Evolutionary conservation across 2,888 invertebrate species (phyloP), one percentile per base, ranked within the genome.

Genomic region (Aspidiotus destructor): DNA sequence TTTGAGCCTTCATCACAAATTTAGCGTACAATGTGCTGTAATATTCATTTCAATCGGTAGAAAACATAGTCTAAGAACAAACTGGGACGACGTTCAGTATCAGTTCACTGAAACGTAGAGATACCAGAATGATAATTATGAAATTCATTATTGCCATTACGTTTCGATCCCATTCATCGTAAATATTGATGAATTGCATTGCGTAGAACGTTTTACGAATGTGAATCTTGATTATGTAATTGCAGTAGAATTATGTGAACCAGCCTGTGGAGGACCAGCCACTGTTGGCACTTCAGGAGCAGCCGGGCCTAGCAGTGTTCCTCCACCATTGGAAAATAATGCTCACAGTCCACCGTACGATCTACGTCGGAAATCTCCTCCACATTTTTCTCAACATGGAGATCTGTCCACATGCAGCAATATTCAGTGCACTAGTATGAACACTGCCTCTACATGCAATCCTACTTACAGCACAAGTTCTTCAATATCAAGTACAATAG

Each of bases 301-400:
- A 76, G 60, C 78, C 77, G 60, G 80, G 80, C 78, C 81, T 72
- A 82, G 81, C 73, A 77, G 77, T 48, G 77, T 77, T 48, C 77
- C 77, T 17, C 79, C 76, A 60, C 57, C 80, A 72, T 81, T 81
- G 72, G 77, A 77, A 41, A 76, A 77, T 48, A 77, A 77, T 17
- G 78, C 76, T 77, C 78, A 92, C 79, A 91, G 91, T 78, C 89
- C 92, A 73, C 93, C 93, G 2, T 93, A 93, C 77, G 93, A 93
- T 78, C 81, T 93, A 76, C 84, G 93, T 71, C 84, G 92, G 74
- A 93, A 93, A 80, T 89, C 87, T 73, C 89, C 88, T 60, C 86
- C 86, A 60, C 83, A 83, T 75, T 81, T 62, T 55, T 69, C 62
- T 69, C 69, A 69, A 28, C 53, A 69, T 62, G 65, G 65, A 28